Conservation (phyloP, 2,888 invertebrate species). For the Leptarthrus brevirostris region DNA sequence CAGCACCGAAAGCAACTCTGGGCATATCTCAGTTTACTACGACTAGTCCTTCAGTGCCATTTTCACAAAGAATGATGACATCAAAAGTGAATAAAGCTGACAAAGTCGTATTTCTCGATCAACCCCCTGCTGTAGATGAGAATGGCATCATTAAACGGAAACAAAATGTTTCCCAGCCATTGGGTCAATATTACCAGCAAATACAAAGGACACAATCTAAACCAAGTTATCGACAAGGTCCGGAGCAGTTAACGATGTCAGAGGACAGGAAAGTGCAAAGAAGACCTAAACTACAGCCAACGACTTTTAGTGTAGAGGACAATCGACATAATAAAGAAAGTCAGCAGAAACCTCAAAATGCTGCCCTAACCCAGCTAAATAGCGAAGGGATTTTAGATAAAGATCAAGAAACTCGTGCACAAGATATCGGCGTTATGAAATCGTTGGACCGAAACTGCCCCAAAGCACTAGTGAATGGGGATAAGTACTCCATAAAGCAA, state of each 20-base stretch:
- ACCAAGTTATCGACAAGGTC: conserved; percentile 10
- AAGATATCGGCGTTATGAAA: not conserved
- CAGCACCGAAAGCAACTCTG: conserved; percentile 24
- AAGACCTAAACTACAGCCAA: conserved; percentile 8
- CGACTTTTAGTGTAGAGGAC: conserved; percentile 5
- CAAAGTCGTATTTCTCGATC: conserved; percentile 50
- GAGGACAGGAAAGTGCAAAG: conserved; percentile 17
- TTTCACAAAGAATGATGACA: conserved; percentile 56
- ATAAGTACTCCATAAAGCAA: conserved; percentile 23
- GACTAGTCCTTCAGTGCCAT: conserved; percentile 60
- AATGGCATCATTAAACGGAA: conserved; percentile 52
- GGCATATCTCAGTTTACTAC: not conserved
- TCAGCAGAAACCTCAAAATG: conserved; percentile 50
- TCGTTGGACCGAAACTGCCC: not conserved
- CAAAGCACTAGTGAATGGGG: conserved; percentile 30
- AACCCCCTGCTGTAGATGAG: conserved; percentile 47
- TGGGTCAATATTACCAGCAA: conserved; percentile 47
- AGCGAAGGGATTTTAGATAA: conserved; percentile 49
- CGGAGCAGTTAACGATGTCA: conserved; percentile 49
- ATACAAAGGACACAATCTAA: conserved; percentile 19
- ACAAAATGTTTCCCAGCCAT: conserved; percentile 49
- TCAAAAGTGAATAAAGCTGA: conserved; percentile 53
- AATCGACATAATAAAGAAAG: conserved; percentile 47
- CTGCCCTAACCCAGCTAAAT: conserved; percentile 13
- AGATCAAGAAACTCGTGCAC: conserved; percentile 45